These are phyloP conservation scores for Netelia melanura DNA, from an alignment of 2,888 invertebrate species.

Conservation along the genomic window DNA sequence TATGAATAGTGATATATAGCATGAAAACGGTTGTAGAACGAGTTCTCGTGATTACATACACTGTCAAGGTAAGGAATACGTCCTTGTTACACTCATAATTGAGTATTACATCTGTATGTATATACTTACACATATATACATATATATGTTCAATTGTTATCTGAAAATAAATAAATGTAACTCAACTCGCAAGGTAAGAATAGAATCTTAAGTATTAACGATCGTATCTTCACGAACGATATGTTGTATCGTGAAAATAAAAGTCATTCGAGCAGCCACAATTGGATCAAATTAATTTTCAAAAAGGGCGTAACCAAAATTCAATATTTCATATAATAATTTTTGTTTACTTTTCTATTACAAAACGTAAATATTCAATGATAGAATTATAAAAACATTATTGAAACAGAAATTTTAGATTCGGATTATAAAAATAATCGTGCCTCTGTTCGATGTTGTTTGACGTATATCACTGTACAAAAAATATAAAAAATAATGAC, in stretches of 20 bases:
- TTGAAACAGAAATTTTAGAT: too few species aligned
- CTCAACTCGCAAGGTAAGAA: conserved; percentile 59
- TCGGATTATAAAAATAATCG: too few species aligned
- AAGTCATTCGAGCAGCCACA: background rate
- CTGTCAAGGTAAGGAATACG: conserved; percentile 59
- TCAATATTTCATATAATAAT: too few species aligned
- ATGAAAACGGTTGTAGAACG: conserved; percentile 62
- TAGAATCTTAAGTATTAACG: conserved; percentile 10
- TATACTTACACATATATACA: background rate
- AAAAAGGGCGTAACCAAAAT: background rate
- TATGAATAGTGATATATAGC: conserved; percentile 52
- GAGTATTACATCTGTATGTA: background rate
- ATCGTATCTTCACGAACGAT: background rate
- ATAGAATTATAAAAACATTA: too few species aligned
- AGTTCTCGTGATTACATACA: conserved; percentile 59
- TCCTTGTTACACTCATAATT: conserved; percentile 30
- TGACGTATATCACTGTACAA: background rate
- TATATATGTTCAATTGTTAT: conserved; percentile 17
- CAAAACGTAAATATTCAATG: too few species aligned
- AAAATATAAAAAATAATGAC: background rate
- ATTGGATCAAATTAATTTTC: background rate
- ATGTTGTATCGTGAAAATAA: background rate
- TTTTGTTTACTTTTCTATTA: too few species aligned
- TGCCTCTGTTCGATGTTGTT: too few species aligned
- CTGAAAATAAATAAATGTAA: conserved; percentile 10